Base-by-base conservation (phyloP, 1,140 invertebrate genomes). In the Muscidifurax raptorellus region DNA sequence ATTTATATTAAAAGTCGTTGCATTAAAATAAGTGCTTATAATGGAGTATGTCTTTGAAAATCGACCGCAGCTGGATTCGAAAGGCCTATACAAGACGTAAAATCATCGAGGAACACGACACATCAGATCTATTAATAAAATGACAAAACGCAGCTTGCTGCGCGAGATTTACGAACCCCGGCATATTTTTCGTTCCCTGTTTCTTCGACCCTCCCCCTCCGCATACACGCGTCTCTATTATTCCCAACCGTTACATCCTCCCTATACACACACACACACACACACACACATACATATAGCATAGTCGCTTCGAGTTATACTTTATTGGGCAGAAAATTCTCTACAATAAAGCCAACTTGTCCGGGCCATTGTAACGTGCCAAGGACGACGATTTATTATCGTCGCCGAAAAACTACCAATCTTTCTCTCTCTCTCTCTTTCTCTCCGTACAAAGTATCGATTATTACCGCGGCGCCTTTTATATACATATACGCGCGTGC, bases 261-360 rank as follows among this genome's bases (percentile, higher is more conserved):
- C 52, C 52, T 59, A 4, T 59, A 9, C 44, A 18, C 44, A 18
- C 9, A 13, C 40, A 5, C 0, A 10, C 3, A 52, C 18, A 47
- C 13, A 47, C 13, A 6, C 13, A 13, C 15, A 47, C 18, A 59
- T 7, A 22, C 5, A n/a, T n/a, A 59, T 18, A 59, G 83, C 83
- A 82, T 85, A 30, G 40, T 13, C 84, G 87, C 85, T 82, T 86
- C 85, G 85, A 87, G 87, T 88, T 88, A 88, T 90, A 91, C 83
- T 91, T 91, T 91, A 92, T 91, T 91, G 91, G 90, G 89, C 90
- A 92, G 91, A 91, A 92, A 91, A 92, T 92, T 91, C 87, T 89
- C 25, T n/a, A 89, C 90, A 89, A 91, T 91, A 91, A 91, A 91
- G 87, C 89, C 89, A 90, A 90, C 88, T 90, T 89, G 87, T 86